phyloP scores from a whole-genome alignment of 1,140 invertebrate genomes.

The Antheraea mylitta region DNA sequence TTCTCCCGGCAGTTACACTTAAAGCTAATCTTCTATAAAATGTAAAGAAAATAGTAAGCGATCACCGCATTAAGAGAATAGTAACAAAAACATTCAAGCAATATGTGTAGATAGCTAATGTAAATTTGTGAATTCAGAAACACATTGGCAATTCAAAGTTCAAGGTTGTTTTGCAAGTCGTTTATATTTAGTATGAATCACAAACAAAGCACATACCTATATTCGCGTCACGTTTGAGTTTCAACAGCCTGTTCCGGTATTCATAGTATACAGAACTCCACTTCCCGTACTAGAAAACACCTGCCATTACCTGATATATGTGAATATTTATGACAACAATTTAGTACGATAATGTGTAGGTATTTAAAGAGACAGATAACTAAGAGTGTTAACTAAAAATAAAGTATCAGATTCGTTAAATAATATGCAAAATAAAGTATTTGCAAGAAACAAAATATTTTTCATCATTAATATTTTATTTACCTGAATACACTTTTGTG shows the following conservation, averaged over 20 bases:
- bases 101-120: too few relatives aligned
- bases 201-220: not conserved
- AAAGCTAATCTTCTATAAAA: too few relatives aligned
- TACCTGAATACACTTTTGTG: too few relatives aligned
- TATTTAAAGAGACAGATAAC: not conserved
- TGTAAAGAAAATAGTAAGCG: too few relatives aligned
- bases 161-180: not conserved
- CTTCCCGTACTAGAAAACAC: not conserved
- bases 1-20: too few relatives aligned
- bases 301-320: not conserved
- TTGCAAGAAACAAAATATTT: too few relatives aligned
- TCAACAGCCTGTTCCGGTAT: not conserved
- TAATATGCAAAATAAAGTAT: too few relatives aligned
- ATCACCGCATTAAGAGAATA: too few relatives aligned
- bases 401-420: too few relatives aligned
- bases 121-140: not conserved
- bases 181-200: not conserved
- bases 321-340: conserved; percentile 9
- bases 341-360: not conserved
- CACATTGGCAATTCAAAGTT: not conserved
- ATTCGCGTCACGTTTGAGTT: not conserved
- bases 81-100: too few relatives aligned
- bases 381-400: too few relatives aligned
- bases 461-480: too few relatives aligned
- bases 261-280: not conserved